These are phyloP conservation scores for Montipora capricornis DNA, from an alignment of 64 coral and sea anemone genomes.

Conservation along the genomic window DNA sequence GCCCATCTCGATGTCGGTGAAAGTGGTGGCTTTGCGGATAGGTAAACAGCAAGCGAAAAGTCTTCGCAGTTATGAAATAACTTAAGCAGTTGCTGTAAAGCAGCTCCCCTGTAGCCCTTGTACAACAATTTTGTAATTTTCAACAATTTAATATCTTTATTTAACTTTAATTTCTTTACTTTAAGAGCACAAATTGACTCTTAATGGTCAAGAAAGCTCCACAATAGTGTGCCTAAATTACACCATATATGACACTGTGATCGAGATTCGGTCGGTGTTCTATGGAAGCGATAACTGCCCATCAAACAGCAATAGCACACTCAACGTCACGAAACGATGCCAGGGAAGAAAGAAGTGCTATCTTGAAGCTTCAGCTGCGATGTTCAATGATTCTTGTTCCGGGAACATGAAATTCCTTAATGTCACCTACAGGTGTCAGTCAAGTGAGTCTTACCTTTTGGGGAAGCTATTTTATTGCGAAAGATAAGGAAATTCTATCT, in stretches of 20 bases:
- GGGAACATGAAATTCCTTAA: constrained; percentile 46
- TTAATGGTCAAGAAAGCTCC: neutral
- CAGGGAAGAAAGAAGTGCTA: constrained; percentile 54
- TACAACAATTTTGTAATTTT: no score
- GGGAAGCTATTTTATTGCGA: no score
- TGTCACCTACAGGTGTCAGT: constrained; percentile 57
- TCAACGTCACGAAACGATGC: constrained; percentile 25
- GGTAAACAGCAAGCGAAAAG: no score
- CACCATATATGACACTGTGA: constrained; percentile 1
- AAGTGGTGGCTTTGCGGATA: no score
- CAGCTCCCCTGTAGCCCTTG: no score
- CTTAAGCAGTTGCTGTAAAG: no score
- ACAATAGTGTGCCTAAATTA: constrained; percentile 53
- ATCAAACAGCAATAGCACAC: constrained; percentile 21
- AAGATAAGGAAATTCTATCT: no score
- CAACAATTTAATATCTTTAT: no score
- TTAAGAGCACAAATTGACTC: constrained; percentile 22
- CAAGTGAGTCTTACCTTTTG: constrained; percentile 19
- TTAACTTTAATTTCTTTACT: neutral
- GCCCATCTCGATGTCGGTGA: no score
- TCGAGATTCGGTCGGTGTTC: constrained; percentile 58
- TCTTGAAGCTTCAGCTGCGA: constrained; percentile 1
- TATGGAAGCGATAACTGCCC: constrained; percentile 48
- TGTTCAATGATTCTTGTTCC: constrained; percentile 50
- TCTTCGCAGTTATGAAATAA: no score